phyloP scores from a whole-genome alignment of 2,797 vertebrate species.

The Phalloptychus januarius region DNA sequence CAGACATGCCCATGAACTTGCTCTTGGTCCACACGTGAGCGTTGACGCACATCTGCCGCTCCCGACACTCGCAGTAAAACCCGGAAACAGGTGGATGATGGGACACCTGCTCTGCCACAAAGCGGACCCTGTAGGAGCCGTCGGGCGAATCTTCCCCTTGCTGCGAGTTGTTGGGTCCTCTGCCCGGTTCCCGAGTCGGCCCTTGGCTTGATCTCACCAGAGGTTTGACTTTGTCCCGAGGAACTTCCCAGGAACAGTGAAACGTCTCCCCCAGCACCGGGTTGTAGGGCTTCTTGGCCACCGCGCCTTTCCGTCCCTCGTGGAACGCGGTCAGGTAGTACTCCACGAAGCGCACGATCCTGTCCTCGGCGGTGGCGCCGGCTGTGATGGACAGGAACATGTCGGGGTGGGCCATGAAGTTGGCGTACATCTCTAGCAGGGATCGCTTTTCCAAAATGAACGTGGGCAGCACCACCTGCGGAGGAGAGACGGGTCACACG shows the following conservation, averaged over 20 bases:
- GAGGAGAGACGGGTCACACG: neutral
- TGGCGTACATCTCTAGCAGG: conserved; percentile 96
- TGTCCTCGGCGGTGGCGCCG: conserved; percentile 88
- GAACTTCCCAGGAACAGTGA: conserved; percentile 94
- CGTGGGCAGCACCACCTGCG: conserved; percentile 91
- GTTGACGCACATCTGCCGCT: conserved; percentile 89
- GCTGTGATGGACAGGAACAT: conserved; percentile 90
- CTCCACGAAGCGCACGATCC: conserved; percentile 91
- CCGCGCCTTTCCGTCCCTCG: conserved; percentile 91
- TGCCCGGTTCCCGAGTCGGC: conserved; percentile 49
- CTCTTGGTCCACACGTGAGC: conserved; percentile 95
- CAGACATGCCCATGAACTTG: conserved; percentile 98
- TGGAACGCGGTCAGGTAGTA: conserved; percentile 96
- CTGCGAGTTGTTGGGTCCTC: conserved; percentile 56
- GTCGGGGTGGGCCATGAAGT: conserved; percentile 96
- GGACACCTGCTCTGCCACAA: conserved; percentile 93
- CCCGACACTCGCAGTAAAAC: conserved; percentile 95
- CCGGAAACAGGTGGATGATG: conserved; percentile 93
- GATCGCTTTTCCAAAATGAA: conserved; percentile 97
- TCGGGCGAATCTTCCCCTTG: conserved; percentile 50
- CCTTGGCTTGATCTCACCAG: conserved; percentile 70
- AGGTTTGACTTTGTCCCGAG: conserved; percentile 85
- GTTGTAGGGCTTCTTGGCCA: conserved; percentile 98
- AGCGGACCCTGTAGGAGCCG: conserved; percentile 84
- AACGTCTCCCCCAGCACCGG: conserved; percentile 94